Conservation (phyloP, 1,140 invertebrate species). For the Sitobion miscanthi region DNA sequence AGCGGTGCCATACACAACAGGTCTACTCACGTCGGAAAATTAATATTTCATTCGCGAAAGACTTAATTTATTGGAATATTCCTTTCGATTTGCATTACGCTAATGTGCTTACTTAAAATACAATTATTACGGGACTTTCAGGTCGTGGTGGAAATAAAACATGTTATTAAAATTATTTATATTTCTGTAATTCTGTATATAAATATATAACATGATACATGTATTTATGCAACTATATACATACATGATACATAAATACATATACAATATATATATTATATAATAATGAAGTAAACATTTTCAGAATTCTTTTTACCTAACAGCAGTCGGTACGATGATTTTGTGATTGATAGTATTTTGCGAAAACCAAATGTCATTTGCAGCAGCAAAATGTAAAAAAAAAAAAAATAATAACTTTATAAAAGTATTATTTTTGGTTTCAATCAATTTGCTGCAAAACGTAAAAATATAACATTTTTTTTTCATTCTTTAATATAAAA, state of each 20-base stretch:
- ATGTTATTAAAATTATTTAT: neutral
- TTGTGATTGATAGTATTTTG: constrained; percentile 34
- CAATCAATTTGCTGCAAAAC: neutral
- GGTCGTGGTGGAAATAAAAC: neutral
- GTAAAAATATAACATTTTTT: neutral
- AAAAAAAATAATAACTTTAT: constrained; percentile 2
- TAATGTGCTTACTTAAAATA: neutral
- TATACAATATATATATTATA: neutral
- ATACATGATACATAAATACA: neutral
- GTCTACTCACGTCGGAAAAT: neutral
- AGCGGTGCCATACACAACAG: neutral
- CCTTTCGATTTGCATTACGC: neutral
- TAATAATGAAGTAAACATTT: neutral
- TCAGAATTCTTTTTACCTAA: neutral
- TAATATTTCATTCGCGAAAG: neutral
- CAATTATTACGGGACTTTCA: neutral
- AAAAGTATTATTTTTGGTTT: constrained; percentile 31
- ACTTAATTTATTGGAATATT: neutral
- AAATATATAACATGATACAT: neutral
- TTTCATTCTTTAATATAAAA: neutral
- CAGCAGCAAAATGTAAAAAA: neutral
- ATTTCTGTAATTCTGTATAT: neutral
- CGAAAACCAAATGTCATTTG: neutral
- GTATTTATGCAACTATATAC: neutral
- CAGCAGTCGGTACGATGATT: neutral